Evolutionary conservation across 2,797 vertebrate genomes (phyloP).

Genomic region (Chelon auratus): DNA sequence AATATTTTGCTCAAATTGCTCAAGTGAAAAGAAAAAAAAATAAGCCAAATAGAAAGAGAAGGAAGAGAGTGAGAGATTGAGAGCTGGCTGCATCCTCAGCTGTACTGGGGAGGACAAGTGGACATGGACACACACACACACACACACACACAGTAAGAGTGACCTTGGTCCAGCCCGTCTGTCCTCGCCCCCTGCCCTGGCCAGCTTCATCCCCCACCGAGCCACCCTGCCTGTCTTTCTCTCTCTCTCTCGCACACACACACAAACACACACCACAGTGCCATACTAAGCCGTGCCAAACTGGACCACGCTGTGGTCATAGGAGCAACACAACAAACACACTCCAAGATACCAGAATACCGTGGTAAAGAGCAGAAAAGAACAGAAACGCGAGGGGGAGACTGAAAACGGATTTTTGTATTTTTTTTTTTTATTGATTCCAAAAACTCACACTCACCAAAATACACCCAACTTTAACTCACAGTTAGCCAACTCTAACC

Average conservation of each 20-base stretch:
- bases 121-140: slow-evolving; percentile 38
- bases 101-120: slow-evolving; percentile 51
- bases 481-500: slow-evolving; percentile 57
- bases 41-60: not conserved
- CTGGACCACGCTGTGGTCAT: slow-evolving; percentile 61
- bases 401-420: slow-evolving; percentile 14
- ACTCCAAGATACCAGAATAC: slow-evolving; percentile 42
- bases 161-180: slow-evolving; percentile 87
- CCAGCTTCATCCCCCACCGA: slow-evolving; percentile 74
- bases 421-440: slow-evolving; percentile 47
- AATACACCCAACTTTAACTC: slow-evolving; percentile 60
- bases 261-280: slow-evolving; percentile 54
- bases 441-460: slow-evolving; percentile 54
- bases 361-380: slow-evolving; percentile 33
- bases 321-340: slow-evolving; percentile 62
- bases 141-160: slow-evolving; percentile 73
- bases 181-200: slow-evolving; percentile 80
- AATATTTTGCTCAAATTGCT: not conserved
- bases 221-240: slow-evolving; percentile 69
- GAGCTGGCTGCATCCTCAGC: slow-evolving; percentile 48
- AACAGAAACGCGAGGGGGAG: slow-evolving; percentile 39
- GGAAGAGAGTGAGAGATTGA: slow-evolving; percentile 18
- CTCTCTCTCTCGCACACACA: slow-evolving; percentile 54
- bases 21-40: slow-evolving; percentile 4
- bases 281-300: slow-evolving; percentile 63